Base-by-base conservation (phyloP, 1,140 invertebrate species). In the Ips nitidus region DNA sequence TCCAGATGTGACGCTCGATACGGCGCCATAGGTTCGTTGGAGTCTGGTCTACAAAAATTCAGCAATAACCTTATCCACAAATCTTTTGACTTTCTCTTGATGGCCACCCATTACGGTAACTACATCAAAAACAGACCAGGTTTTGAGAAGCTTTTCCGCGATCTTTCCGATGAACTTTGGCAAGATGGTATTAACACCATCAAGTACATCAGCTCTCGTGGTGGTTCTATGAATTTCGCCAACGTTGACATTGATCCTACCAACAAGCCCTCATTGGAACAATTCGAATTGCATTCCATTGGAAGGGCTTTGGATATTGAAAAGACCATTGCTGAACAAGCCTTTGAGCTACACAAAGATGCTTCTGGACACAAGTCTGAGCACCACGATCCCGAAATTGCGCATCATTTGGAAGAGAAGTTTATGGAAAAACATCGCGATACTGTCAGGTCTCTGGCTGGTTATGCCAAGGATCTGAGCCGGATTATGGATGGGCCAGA, bases 41-140 rank as follows among this genome's bases (percentile, higher is more conserved):
- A 78, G 36, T 74, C 82, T 45, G 78, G 90, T 58, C 78, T 83
- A 37, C 77, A 87, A 73, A 79, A 82, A 5, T 92, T 87, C 75
- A 85, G 85, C 3, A 88, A 87, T 73, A 79, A 84, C 7, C 87
- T 92, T 72, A 81, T 94, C 56, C 82, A 85, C 43, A 82, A 85
- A 8, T 92, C 90, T 6, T 91, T 89, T 70, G 86, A 92, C 65
- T 92, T 88, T 71, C 81, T 94, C 8, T 78, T 92, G 2, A 86
- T 92, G 81, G 86, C 91, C 4, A 87, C 89, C 1, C 87, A 91
- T 79, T 94, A 91, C 80, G 88, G 88, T 57, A 92, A 90, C 74
- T 93, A 89, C 78, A 85, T 90, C 75, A 86, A 86, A 56, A 89
- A 92, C 80, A 83, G 92, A 47, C 84, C 84, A 41, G 92, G 92